Conservation (phyloP, 2,113 vertebrate species). For the Hippoglossus stenolepis region DNA sequence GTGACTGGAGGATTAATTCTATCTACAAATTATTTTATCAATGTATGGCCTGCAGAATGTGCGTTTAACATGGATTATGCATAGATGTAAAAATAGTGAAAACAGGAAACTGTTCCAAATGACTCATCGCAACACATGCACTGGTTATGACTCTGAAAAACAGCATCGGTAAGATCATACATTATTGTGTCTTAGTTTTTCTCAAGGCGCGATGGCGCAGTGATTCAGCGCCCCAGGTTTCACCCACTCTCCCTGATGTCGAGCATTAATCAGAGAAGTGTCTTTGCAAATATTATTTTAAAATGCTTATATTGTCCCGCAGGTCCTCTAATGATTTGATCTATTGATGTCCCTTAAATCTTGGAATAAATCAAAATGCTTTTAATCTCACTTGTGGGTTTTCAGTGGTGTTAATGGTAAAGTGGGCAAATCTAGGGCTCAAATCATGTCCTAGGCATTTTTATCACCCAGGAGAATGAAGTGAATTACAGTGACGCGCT, state of each 20-base stretch:
- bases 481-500: neutral
- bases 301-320: neutral
- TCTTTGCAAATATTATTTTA: no score
- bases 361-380: neutral
- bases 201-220: neutral
- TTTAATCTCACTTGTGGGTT: neutral
- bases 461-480: neutral
- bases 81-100: conserved; percentile 35
- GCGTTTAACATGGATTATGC: conserved; percentile 24
- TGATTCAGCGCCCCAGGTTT: neutral
- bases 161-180: neutral
- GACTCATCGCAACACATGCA: conserved; percentile 15
- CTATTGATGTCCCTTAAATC: neutral
- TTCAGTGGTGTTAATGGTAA: neutral
- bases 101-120: conserved; percentile 23
- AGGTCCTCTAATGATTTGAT: neutral
- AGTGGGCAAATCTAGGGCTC: conserved; percentile 2
- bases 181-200: neutral
- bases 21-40: no score
- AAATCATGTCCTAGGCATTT: neutral
- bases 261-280: no score
- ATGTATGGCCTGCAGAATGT: conserved; percentile 1
- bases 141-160: neutral
- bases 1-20: no score
- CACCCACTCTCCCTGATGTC: no score